phyloP scores from a whole-genome alignment of 2,113 vertebrate genomes.

The Ailurus styani region DNA sequence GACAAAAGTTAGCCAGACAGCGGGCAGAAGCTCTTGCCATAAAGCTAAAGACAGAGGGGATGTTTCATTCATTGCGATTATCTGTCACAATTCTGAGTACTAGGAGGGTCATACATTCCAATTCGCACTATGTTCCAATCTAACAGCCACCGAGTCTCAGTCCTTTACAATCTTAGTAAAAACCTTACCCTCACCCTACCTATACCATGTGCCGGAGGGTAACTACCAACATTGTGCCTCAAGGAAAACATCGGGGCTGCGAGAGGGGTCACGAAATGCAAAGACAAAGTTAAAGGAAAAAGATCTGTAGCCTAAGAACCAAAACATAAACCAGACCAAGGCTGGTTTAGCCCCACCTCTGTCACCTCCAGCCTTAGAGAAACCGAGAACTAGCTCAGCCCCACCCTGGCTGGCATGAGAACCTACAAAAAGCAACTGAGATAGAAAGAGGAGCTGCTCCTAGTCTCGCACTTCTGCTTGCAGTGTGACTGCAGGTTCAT shows the following conservation, averaged over 20 bases:
- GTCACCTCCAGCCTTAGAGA: neutral
- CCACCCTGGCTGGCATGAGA: accelerated
- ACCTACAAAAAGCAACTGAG: neutral
- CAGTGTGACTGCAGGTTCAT: neutral
- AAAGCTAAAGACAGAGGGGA: neutral
- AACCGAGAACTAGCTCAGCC: neutral
- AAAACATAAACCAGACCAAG: neutral
- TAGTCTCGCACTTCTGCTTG: neutral
- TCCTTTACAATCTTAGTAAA: neutral
- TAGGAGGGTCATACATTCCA: accelerated
- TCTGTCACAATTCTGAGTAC: neutral
- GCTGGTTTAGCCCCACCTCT: neutral
- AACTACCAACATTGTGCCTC: neutral
- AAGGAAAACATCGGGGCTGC: neutral
- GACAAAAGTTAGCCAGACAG: neutral
- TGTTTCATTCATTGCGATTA: neutral
- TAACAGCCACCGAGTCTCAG: neutral
- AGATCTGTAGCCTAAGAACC: neutral
- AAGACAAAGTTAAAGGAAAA: neutral
- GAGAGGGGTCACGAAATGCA: neutral
- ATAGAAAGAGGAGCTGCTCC: neutral
- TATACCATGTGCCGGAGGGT: neutral
- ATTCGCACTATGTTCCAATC: neutral
- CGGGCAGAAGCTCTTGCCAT: neutral
- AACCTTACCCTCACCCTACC: neutral